phyloP scores from a whole-genome alignment of 2,888 invertebrate genomes.

The Thera obeliscata region DNA sequence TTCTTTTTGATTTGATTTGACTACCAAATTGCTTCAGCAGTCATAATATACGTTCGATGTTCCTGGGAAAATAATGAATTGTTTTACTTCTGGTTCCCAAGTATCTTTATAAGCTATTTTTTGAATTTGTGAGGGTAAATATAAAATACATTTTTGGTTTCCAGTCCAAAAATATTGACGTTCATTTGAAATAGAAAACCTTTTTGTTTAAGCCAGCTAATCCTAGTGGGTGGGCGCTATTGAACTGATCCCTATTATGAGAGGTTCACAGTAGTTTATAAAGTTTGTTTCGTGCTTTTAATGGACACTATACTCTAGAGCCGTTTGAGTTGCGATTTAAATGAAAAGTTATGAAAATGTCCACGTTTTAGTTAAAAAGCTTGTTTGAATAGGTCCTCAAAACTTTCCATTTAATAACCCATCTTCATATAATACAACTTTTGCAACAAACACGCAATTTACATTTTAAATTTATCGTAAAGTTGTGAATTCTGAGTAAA shows the following conservation, averaged over 20 bases:
- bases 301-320: not conserved
- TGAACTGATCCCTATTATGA: not conserved
- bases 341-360: conserved; percentile 1
- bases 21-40: not conserved
- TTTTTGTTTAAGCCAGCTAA: no score
- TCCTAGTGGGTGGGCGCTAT: not conserved
- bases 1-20: not conserved
- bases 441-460: conserved; percentile 21
- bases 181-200: no score
- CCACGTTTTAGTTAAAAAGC: conserved; percentile 1
- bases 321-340: not conserved
- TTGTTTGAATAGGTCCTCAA: conserved; percentile 17
- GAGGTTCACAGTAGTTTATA: not conserved
- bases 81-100: not conserved
- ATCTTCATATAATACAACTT: conserved; percentile 15
- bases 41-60: not conserved
- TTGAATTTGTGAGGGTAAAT: not conserved
- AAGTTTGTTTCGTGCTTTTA: not conserved
- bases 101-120: not conserved
- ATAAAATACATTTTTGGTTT: no score
- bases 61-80: not conserved
- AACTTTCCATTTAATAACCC: conserved; percentile 21
- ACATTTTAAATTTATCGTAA: conserved; percentile 28
- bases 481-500: conserved; percentile 24
- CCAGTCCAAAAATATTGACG: not conserved